phyloP scores from a whole-genome alignment of 1,140 invertebrate genomes.

The Anastrepha obliqua region DNA sequence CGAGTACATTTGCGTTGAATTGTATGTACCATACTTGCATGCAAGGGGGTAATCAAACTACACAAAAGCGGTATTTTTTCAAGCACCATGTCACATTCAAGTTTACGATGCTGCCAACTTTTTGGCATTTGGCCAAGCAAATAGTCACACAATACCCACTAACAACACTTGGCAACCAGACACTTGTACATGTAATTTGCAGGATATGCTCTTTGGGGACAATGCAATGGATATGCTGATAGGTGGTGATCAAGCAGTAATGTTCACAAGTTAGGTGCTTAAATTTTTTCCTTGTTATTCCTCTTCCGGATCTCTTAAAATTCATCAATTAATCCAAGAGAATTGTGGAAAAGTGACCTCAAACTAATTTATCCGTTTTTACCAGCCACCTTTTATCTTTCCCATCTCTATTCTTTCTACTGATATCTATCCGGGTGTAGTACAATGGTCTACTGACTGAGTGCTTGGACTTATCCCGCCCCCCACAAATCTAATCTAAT shows the following conservation, averaged over 20 bases:
- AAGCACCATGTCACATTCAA: slow-evolving; percentile 23
- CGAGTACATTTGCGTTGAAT: no score
- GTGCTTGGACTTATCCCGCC: no score
- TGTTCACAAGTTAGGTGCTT: slow-evolving; percentile 1
- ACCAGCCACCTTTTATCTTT: no score
- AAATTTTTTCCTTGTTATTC: no score
- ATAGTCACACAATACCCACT: not conserved
- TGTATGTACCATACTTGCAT: not conserved
- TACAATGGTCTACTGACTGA: no score
- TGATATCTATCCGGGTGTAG: no score
- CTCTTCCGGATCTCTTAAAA: no score
- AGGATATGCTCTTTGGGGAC: slow-evolving; percentile 22
- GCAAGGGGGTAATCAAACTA: not conserved
- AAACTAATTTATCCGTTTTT: no score
- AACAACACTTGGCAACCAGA: slow-evolving; percentile 18
- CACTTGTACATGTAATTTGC: slow-evolving; percentile 18
- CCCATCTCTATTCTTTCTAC: no score
- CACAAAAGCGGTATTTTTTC: not conserved
- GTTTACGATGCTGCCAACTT: slow-evolving; percentile 7
- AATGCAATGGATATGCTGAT: slow-evolving; percentile 21
- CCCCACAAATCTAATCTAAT: no score
- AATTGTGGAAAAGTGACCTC: no score
- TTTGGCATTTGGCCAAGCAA: slow-evolving; percentile 38
- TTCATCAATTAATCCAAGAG: no score
- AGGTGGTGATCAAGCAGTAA: slow-evolving; percentile 6